Evolutionary conservation across 1,140 invertebrate species (phyloP), one percentile per base, ranked within the genome.

Genomic region (Drosophila nasuta): DNA sequence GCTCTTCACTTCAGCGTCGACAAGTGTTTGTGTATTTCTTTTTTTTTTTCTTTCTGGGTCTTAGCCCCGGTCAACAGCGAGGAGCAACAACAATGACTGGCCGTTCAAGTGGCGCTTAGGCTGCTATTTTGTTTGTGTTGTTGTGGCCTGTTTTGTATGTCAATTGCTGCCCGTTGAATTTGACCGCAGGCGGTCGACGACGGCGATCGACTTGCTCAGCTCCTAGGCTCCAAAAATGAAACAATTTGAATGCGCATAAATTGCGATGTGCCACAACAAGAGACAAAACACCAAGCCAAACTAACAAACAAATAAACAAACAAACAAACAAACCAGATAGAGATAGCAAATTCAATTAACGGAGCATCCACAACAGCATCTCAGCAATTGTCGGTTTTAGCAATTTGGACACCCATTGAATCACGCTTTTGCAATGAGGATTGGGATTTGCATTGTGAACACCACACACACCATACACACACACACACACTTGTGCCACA

Each of bases 101-200:
- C 82, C 78, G 79, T 80, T 88, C 77, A 75, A 88, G 85, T 88
- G 85, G 85, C 85, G 85, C 85, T 89, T 88, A 81, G 85, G 68
- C 67, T 73, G 69, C 60, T 59, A 58, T 73, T 75, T 64, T 63
- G 68, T 73, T 66, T 13, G 35, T 38, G 20, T 25, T 25, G 20
- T 38, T 38, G 33, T 38, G 72, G 68, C 71, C 46, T 48, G 68
- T 71, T 87, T 88, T 88, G 81, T 88, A 87, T 88, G 85, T 88
- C 85, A 88, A 88, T 88, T 88, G 85, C 69, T 70, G 67, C 64
- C 64, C 52, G 59, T 79, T 64, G 79, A 75, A 63, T 78, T 49
- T 54, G 28, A 43, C 71, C 65, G 65, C 85, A 58, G 70, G 75
- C 69, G 33, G n/a, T 38, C 6, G 35, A 38, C 35, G 8, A 25